Base-by-base conservation (phyloP, 2,888 invertebrate species). In the Tenthredo amoena region DNA sequence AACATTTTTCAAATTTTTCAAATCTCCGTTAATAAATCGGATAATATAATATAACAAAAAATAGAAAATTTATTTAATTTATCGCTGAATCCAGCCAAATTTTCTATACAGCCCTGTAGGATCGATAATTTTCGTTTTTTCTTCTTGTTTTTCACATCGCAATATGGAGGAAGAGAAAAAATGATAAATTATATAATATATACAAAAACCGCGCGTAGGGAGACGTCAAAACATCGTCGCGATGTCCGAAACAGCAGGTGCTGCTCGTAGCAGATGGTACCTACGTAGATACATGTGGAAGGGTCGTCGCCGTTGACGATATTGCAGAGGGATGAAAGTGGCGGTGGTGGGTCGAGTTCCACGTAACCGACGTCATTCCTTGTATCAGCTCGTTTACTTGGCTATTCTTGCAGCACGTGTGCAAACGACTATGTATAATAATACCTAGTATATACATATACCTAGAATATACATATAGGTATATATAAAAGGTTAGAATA, bases 191-290 rank as follows among this genome's bases (percentile, higher is more conserved):
- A 79, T 34, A 7, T 6, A 15, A 79, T 15, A 40, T 9, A n/a
- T n/a, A n/a, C n/a, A n/a, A 55, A 2, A 79, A 9, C 1, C 3
- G 37, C 10, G 58, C 40, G 58, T 37, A n/a, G 40, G 12, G 40
- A 62, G 40, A 81, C 81, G 81, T 81, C 62, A 81, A 81, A 81
- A 81, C 81, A 81, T 62, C 62, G 12, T 62, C 81, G 62, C 62
- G 21, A 81, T 81, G 62, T 81, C 40, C 81, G 40, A 7, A 62
- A 81, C 81, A 81, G 62, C 40, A 62, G 37, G 18, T 40, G 79
- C 37, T 81, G 40, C 21, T 58, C 15, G 40, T 18, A 58, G 58
- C 58, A 62, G 58, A 62, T n/a, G 81, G n/a, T 37, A 18, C 26
- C 12, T 68, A 34, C 15, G 34, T 68, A 68, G 15, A 68, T 34